Evolutionary conservation across 2,113 vertebrate genomes (phyloP).

Genomic region (Poeciliopsis prolifica): DNA sequence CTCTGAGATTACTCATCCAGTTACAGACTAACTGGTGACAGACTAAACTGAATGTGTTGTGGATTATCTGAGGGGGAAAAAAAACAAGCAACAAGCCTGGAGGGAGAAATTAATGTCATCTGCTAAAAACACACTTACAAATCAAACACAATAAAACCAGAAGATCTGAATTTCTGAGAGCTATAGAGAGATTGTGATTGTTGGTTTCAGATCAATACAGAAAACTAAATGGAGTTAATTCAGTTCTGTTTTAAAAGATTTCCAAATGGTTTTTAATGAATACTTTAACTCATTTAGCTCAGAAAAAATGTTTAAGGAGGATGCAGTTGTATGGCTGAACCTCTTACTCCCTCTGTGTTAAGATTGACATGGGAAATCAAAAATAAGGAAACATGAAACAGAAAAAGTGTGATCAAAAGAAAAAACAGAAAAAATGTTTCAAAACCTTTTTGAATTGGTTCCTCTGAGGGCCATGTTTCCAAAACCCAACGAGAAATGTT

Average conservation of each 20-base stretch:
- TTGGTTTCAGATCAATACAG: neutral
- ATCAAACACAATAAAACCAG: neutral
- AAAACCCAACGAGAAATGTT: neutral
- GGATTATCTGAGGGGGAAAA: neutral
- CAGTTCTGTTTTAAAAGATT: neutral
- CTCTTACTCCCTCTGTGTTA: neutral
- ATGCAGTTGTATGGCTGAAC: neutral
- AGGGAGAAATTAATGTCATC: neutral
- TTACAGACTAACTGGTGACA: slow-evolving; percentile 14
- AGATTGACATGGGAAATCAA: neutral
- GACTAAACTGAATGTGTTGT: neutral
- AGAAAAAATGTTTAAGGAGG: neutral
- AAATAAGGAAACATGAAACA: neutral
- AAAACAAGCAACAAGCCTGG: neutral
- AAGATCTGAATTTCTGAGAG: no score
- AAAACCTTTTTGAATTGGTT: neutral
- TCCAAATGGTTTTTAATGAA: neutral
- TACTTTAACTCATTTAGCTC: neutral
- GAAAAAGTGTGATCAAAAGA: no score
- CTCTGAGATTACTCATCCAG: neutral
- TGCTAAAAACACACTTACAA: slow-evolving; percentile 31
- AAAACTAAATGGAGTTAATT: neutral
- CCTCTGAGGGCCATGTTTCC: neutral
- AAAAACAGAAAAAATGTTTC: no score
- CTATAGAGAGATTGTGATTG: no score